Evolutionary conservation across 1,140 invertebrate species (phyloP), one percentile per base, ranked within the genome.

Genomic region (Oryctes rhinoceros): DNA sequence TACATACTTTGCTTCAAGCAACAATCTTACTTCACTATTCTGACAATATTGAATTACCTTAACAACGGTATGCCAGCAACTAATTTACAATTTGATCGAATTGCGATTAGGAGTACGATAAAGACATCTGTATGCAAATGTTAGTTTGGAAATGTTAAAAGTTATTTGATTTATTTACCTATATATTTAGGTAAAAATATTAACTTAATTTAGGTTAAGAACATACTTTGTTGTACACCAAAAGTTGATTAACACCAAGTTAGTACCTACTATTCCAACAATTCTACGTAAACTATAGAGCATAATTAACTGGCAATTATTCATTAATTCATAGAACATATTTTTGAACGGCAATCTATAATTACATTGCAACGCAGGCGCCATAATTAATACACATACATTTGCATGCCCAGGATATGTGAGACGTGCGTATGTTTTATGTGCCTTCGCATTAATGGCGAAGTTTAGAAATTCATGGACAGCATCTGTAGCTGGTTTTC

Each of bases 341-440:
- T 71, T 71, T 71, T 37, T 35, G 65, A 71, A 71, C 65, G 3
- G 65, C 65, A 15, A 71, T 30, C 65, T 71, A 24, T 71, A 71
- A 71, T 71, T 71, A 71, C 24, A 9, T 35, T 37, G 65, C 65
- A 35, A 35, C 5, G 24, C 65, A 71, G 24, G 65, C 65, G 65
- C 65, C 65, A 71, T 71, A 71, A 71, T 71, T 71, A 71, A 71
- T 71, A 71, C 37, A 71, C 24, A 30, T 71, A 71, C 24, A 30
- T 71, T 71, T 71, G 9, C 65, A 24, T 71, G 65, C 65, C 30
- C 24, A 71, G 5, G 65, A 67, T 71, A 30, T n/a, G n/a, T 62
- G 4, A 3, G 18, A 20, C 62, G n/a, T 67, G 24, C 62, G 24
- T 5, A 67, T 30, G 62, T 67, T 18, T 67, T 67, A 67, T 67